These are phyloP conservation scores for Eucera pruinosa DNA, from an alignment of 2,888 invertebrate genomes.

Conservation along the genomic window DNA sequence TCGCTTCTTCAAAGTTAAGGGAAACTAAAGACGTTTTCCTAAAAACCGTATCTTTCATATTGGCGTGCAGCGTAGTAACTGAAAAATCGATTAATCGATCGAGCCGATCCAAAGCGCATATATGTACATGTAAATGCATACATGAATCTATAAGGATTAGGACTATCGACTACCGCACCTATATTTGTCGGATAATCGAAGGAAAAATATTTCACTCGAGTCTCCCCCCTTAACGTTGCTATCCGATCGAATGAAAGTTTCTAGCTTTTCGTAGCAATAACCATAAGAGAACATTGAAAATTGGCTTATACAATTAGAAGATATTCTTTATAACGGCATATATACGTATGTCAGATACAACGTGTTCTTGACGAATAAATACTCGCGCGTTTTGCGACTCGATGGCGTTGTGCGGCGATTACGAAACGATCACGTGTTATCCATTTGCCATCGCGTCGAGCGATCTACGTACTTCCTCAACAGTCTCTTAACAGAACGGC, in stretches of 20 bases:
- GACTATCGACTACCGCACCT: too few relatives aligned
- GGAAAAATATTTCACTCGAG: too few relatives aligned
- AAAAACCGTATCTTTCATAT: too few relatives aligned
- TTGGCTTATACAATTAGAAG: constrained; percentile 21
- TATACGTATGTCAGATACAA: constrained; percentile 40
- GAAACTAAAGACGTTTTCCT: too few relatives aligned
- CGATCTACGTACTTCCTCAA: constrained; percentile 54
- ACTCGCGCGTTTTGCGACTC: constrained; percentile 51
- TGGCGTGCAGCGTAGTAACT: too few relatives aligned
- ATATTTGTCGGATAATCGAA: too few relatives aligned
- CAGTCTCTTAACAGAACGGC: constrained; percentile 53
- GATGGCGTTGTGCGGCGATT: constrained; percentile 56
- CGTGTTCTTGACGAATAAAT: constrained; percentile 58
- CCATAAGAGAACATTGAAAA: constrained; percentile 18
- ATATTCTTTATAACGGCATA: constrained; percentile 29
- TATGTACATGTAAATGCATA: too few relatives aligned
- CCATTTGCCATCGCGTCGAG: constrained; percentile 44
- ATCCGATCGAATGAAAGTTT: not conserved
- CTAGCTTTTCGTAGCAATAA: constrained; percentile 18
- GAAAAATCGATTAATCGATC: too few relatives aligned
- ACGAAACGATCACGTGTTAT: constrained; percentile 40
- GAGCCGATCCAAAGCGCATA: too few relatives aligned
- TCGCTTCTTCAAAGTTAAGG: too few relatives aligned
- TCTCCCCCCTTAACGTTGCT: too few relatives aligned
- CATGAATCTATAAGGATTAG: too few relatives aligned